A percentile compares a stretch with the other conserved stretches of the same genome.
These are phyloP conservation scores for Drosophila lacertosa DNA, from an alignment of 1,140 invertebrate genomes.

Conservation along the genomic window DNA sequence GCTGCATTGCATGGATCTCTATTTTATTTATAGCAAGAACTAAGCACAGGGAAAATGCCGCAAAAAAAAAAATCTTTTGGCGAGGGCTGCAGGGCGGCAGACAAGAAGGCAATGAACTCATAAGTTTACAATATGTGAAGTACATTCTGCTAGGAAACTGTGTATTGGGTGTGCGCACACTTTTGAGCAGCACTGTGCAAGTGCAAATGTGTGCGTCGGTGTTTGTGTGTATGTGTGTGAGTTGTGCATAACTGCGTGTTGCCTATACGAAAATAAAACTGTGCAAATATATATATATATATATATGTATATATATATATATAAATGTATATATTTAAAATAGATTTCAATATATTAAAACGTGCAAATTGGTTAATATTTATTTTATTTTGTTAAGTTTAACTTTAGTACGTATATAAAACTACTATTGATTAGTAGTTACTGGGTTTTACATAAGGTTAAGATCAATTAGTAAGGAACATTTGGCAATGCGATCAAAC, in stretches of 20 bases:
- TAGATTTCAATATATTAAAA: constrained; percentile 59
- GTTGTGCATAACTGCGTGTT: constrained; percentile 13
- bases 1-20: constrained; percentile 62
- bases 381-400: constrained; percentile 59
- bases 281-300: constrained; percentile 49
- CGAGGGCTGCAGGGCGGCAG: constrained; percentile 54
- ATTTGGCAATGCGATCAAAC: constrained; percentile 34
- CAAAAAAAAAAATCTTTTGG: constrained; percentile 38
- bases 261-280: constrained; percentile 46
- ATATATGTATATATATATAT: no score
- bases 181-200: constrained; percentile 52
- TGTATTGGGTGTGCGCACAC: constrained; percentile 23
- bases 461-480: constrained; percentile 65
- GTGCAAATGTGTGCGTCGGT: constrained; percentile 20
- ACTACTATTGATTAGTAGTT: constrained; percentile 40
- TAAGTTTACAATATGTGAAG: constrained; percentile 45
- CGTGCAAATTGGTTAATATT: constrained; percentile 72
- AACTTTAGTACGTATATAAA: constrained; percentile 28
- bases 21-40: constrained; percentile 62
- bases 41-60: constrained; percentile 30
- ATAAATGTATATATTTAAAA: constrained; percentile 17
- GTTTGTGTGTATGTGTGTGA: constrained; percentile 39
- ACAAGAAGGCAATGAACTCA: constrained; percentile 74
- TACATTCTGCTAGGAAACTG: constrained; percentile 54
- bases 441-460: constrained; percentile 42